Base-by-base conservation (phyloP, 2,113 vertebrate genomes). In the Dasypus novemcinctus region DNA sequence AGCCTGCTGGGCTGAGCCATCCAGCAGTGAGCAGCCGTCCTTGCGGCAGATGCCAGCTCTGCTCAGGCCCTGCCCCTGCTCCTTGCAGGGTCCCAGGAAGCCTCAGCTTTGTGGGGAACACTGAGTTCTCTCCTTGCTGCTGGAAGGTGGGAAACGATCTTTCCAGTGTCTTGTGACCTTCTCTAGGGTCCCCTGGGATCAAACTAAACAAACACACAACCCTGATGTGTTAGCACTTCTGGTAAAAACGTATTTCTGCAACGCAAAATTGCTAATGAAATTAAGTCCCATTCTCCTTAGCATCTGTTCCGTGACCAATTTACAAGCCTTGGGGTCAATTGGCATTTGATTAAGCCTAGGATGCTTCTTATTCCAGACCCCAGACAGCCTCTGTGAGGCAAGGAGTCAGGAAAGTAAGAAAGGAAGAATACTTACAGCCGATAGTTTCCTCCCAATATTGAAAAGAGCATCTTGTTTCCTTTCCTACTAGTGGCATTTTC, bases 201-300 rank as follows among this genome's bases (percentile, higher is more conserved):
- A 76, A 1, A 66, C 86, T 83, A 33, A 54, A 94, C 64, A 87
- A 87, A 94, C n/a, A 33, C 21, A 76, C n/a, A 69, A 33, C 49
- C 29, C 27, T 15, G 52, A 91, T 90, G 91, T 78, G 57, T 64
- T 41, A 74, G 57, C 20, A 68, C 82, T 94, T 90, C 86, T 91
- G 91, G 91, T 91, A 96, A 91, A 88, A 92, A 68, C 43, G 31
- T 21, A 49, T 72, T 91, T 96, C 94, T 93, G 97, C 89, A 96
- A 96, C 81, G 46, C n/a, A 87, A 87, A 94, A 71, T 81, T 23
- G 36, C 91, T 89, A 72, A 84, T 93, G 68, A 91, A 92, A 95
- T 92, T 31, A 87, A 88, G 61, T 41, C n/a, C 6, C 75, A 64
- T 84, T 90, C 78, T 36, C 9, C 2, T 11, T 7, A 54, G 64